Evolutionary conservation across 2,113 vertebrate species (phyloP), one percentile per base, ranked within the genome.

Genomic region (Pollachius pollachius): DNA sequence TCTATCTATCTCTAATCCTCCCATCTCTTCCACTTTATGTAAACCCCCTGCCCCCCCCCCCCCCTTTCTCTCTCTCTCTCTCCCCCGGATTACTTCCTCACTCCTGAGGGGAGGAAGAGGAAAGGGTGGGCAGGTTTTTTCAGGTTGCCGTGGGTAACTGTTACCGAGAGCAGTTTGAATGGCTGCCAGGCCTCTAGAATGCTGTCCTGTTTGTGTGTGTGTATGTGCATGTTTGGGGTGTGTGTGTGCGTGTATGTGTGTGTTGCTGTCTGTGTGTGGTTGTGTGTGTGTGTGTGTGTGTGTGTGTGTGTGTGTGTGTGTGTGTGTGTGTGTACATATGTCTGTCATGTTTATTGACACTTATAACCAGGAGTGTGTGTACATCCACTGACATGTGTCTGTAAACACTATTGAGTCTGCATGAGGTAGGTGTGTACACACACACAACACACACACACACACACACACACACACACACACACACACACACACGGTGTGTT

Each of bases 81-180:
- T 34, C 62, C 9, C 72, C 63, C 75, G 71, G 79, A 84, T 78
- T 73, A 75, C 81, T 80, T 81, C 80, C 83, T 85, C 82, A 48
- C 69, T 73, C 82, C 76, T 82, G 75, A 69, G 76, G 72, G 82
- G 62, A 70, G 71, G 75, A 72, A 77, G 71, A 70, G 48, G 75
- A 64, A 12, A 23, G 23, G 81, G 19, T 21, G 62, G 61, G 80
- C 67, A 67, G 74, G 76, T 70, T 74, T 84, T 65, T 84, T 65
- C 62, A 79, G 81, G 87, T 88, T 89, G 89, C 88, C 11, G 77
- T 86, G 79, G 87, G 88, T 87, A 86, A 89, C 85, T 81, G 89
- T 90, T 89, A 88, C 87, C 48, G 81, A 87, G 81, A 78, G 78
- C 78, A 77, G 61, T 77, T 84, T 90, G 83, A 89, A 87, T 87